phyloP scores from a whole-genome alignment of 2,113 vertebrate species.

The Megaceryle torquata region DNA sequence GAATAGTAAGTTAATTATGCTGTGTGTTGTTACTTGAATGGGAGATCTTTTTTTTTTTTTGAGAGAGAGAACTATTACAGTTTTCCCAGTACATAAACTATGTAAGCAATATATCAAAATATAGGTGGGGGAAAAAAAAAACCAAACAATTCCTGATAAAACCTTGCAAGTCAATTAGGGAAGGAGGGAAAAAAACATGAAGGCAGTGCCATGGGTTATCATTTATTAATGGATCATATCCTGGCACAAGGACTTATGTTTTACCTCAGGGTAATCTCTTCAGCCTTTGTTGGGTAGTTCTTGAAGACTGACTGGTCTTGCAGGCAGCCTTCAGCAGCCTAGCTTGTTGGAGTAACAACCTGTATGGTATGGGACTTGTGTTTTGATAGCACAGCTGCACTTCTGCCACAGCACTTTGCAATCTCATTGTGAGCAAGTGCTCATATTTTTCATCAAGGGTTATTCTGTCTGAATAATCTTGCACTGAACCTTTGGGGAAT shows the following conservation, averaged over 20 bases:
- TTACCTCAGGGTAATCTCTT: not conserved
- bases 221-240: not conserved
- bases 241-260: not conserved
- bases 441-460: rapidly evolving
- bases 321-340: not conserved
- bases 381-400: not conserved
- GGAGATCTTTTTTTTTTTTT: not conserved
- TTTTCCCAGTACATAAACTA: not conserved
- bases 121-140: not conserved
- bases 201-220: not conserved
- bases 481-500: not conserved
- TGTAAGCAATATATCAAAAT: not conserved
- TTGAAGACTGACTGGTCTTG: not conserved
- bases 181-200: not conserved
- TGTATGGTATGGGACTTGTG: rapidly evolving
- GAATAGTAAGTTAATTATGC: not conserved
- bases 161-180: not conserved
- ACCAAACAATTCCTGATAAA: not conserved
- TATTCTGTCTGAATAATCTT: not conserved
- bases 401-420: not conserved
- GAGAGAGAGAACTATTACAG: not conserved
- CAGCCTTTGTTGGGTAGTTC: not conserved
- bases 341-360: not conserved
- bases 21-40: not conserved
- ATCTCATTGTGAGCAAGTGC: not conserved